Percentiles rank a stretch among this genome's conserved stretches.
Conservation (phyloP, 2,888 invertebrate species). For the Emmelina monodactyla region DNA sequence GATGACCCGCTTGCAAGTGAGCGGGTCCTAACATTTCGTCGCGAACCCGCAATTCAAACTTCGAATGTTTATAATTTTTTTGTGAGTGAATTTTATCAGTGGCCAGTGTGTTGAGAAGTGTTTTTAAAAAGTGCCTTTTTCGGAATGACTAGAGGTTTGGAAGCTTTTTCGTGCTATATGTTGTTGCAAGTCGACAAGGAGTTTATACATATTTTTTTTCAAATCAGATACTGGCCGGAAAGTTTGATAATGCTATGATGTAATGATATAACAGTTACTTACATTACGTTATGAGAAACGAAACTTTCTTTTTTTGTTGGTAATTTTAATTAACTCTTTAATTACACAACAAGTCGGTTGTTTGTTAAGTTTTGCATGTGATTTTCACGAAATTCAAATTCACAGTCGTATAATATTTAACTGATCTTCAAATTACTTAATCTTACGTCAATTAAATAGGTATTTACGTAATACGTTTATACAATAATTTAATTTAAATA, state of each 20-base stretch:
- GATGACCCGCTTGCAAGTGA: constrained; percentile 61
- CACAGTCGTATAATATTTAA: too few relatives aligned
- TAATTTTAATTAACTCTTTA: constrained; percentile 18
- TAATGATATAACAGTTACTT: constrained; percentile 8
- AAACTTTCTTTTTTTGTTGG: constrained; percentile 17
- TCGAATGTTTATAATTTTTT: constrained; percentile 16
- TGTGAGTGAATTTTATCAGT: constrained; percentile 21
- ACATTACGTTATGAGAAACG: constrained; percentile 17
- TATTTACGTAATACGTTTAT: too few relatives aligned
- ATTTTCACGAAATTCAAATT: too few relatives aligned
- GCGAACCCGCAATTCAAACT: constrained; percentile 44
- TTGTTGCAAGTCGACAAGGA: constrained; percentile 18
- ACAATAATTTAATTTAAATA: too few relatives aligned
- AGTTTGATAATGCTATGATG: constrained; percentile 23
- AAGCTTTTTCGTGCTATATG: constrained; percentile 12
- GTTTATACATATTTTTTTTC: not conserved
- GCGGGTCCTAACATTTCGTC: constrained; percentile 56
- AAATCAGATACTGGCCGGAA: constrained; percentile 10
- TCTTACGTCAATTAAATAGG: too few relatives aligned
- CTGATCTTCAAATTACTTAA: too few relatives aligned
- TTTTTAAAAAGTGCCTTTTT: constrained; percentile 10
- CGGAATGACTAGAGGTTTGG: constrained; percentile 35
- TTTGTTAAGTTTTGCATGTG: constrained; percentile 19
- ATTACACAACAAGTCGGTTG: constrained; percentile 17
- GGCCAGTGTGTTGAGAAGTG: constrained; percentile 16